Base-by-base conservation (phyloP, 2,888 invertebrate species). In the Cloeon dipterum region DNA sequence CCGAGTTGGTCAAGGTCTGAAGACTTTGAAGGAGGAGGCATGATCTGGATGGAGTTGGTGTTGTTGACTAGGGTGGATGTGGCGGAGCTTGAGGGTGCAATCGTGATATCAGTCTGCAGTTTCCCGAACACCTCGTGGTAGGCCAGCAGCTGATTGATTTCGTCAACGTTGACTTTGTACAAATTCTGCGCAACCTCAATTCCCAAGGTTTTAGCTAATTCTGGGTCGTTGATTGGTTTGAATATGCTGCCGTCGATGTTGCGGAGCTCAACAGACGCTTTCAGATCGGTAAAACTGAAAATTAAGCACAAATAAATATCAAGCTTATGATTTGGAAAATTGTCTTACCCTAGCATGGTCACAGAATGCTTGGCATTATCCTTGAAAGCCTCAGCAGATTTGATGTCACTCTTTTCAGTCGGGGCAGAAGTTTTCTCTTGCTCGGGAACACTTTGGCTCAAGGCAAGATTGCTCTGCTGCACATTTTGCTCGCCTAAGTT, bases 81-180 rank as follows among this genome's bases (percentile, higher is more conserved):
- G 18, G 35, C 34, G 11, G n/a, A 14, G 8, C 37, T 37, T 23
- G 29, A 36, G 21, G 36, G 29, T 20, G 39, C 39, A 7, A 29
- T 29, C n/a, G n/a, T n/a, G 38, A 63, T 58, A 46, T 65, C 65
- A 43, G 61, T 62, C 46, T 69, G 71, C 40, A 75, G 55, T 50
- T 74, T 74, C 20, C 74, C 75, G 51, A 75, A 83, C 32, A 83
- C 82, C 57, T 83, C 83, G 51, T 83, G 83, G 57, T 83, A 83
- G 26, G 81, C 79, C 43, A 83, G 59, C 45, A 83, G 58, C 50
- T 82, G 82, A 45, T 81, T 82, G 38, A 83, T 66, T 50, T 83
- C 83, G 52, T 83, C 83, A 5, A 82, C 79, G 52, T 79, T 75
- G 19, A 61, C 59, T 60, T 76, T 76, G 51, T 75, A 76, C 72